phyloP scores from a whole-genome alignment of 2,113 vertebrate genomes.

The Thryonomys swinderianus region DNA sequence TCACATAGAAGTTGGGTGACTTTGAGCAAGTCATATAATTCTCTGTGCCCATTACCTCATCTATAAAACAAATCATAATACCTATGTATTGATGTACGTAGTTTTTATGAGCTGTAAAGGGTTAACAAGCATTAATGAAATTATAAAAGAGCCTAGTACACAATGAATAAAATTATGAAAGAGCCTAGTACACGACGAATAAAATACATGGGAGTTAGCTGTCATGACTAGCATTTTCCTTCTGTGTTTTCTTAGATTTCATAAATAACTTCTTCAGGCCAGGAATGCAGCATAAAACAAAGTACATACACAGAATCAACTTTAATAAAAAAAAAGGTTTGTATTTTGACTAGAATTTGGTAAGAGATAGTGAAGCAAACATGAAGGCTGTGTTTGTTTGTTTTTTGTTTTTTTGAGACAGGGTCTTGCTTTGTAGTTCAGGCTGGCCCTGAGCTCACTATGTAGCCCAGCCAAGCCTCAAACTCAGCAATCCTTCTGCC shows the following conservation, averaged over 20 bases:
- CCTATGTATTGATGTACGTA: neutral
- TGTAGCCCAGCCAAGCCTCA: too few species aligned
- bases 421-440: too few species aligned
- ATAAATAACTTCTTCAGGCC: constrained; percentile 10
- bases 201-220: neutral
- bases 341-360: neutral
- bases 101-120: neutral
- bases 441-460: too few species aligned
- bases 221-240: neutral
- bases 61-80: constrained; percentile 22
- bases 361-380: neutral
- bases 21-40: constrained; percentile 20
- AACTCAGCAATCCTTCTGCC: too few species aligned
- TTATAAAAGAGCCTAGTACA: neutral
- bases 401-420: too few species aligned
- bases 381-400: neutral
- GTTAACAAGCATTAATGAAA: neutral
- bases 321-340: constrained; percentile 23
- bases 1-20: neutral
- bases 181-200: neutral
- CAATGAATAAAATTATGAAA: constrained; percentile 22
- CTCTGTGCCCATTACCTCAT: neutral
- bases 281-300: constrained; percentile 21
- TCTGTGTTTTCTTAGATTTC: constrained; percentile 40
- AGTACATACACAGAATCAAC: neutral